Conservation (phyloP, 2,797 vertebrate species). For the Argentina silus region DNA sequence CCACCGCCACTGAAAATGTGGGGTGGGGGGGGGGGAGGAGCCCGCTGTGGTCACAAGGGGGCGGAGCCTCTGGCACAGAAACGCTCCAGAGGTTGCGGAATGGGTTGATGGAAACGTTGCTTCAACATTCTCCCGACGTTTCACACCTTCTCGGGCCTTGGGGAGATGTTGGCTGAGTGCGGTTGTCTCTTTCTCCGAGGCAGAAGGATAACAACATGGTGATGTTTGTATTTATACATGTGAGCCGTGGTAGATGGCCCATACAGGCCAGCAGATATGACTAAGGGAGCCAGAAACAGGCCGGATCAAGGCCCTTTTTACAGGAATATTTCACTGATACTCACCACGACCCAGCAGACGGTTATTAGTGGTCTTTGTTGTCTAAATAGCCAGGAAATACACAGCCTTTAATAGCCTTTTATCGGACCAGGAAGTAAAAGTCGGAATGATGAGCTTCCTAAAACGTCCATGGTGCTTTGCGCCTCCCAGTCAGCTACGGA, state of each 20-base stretch:
- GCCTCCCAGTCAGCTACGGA: too few relatives aligned
- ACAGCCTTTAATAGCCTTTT: too few relatives aligned
- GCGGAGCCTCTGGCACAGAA: slow-evolving; percentile 41
- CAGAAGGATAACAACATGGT: slow-evolving; percentile 48
- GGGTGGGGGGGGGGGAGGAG: slow-evolving; percentile 47
- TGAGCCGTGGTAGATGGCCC: slow-evolving; percentile 35
- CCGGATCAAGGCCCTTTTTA: too few relatives aligned
- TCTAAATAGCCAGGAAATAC: too few relatives aligned
- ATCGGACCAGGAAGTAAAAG: too few relatives aligned
- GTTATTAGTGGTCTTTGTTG: too few relatives aligned
- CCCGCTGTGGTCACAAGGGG: slow-evolving; percentile 56
- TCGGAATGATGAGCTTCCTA: too few relatives aligned
- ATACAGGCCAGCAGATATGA: slow-evolving; percentile 53
- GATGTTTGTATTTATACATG: slow-evolving; percentile 35
- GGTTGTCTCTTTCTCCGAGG: slow-evolving; percentile 50
- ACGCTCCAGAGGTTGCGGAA: slow-evolving; percentile 9
- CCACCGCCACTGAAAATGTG: slow-evolving; percentile 51
- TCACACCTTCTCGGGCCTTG: slow-evolving; percentile 44
- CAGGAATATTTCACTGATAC: too few relatives aligned
- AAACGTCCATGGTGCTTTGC: too few relatives aligned
- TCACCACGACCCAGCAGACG: too few relatives aligned
- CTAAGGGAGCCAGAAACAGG: slow-evolving; percentile 24
- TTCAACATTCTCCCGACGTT: neutral
- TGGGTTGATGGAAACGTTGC: neutral
- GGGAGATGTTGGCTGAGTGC: slow-evolving; percentile 52